Percentiles rank a stretch among this genome's conserved stretches.
Evolutionary conservation across 2,113 vertebrate species (phyloP).

Genomic region (Pachypanchax playfairii): DNA sequence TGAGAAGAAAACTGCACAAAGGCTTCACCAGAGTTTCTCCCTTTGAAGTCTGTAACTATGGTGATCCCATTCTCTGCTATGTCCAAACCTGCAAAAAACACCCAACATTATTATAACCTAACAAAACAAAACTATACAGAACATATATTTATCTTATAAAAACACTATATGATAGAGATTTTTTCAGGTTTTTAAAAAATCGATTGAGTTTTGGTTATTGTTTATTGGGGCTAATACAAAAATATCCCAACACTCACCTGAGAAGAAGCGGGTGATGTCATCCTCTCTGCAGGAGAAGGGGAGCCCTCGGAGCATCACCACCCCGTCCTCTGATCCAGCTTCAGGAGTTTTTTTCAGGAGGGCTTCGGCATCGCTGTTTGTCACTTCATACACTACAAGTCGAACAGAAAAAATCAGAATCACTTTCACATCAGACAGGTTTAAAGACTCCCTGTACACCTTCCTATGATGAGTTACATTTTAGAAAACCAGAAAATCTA

Average conservation of each 20-base stretch:
- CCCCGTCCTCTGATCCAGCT: conserved; percentile 63
- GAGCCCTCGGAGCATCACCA: conserved; percentile 88
- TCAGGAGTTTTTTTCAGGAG: conserved; percentile 72
- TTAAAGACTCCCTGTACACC: too few species aligned
- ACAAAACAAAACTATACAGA: too few species aligned
- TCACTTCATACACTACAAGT: conserved; percentile 83
- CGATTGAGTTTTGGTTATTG: too few species aligned
- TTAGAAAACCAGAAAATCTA: too few species aligned
- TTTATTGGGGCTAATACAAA: too few species aligned
- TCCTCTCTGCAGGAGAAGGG: conserved; percentile 84
- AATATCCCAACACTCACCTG: too few species aligned
- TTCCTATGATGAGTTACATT: too few species aligned
- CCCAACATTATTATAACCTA: too few species aligned
- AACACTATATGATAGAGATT: too few species aligned
- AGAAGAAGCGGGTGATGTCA: conserved; percentile 86
- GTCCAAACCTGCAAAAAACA: conserved; percentile 61
- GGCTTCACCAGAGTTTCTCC: conserved; percentile 85
- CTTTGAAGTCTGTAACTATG: conserved; percentile 78
- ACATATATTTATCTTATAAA: too few species aligned
- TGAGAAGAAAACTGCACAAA: conserved; percentile 88
- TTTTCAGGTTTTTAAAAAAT: too few species aligned
- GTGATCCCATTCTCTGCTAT: conserved; percentile 63
- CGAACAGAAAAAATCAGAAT: neutral
- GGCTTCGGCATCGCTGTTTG: conserved; percentile 83
- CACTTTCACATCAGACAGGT: too few species aligned